Base-by-base conservation (phyloP, 2,888 invertebrate genomes). In the Syrista parreyssii region DNA sequence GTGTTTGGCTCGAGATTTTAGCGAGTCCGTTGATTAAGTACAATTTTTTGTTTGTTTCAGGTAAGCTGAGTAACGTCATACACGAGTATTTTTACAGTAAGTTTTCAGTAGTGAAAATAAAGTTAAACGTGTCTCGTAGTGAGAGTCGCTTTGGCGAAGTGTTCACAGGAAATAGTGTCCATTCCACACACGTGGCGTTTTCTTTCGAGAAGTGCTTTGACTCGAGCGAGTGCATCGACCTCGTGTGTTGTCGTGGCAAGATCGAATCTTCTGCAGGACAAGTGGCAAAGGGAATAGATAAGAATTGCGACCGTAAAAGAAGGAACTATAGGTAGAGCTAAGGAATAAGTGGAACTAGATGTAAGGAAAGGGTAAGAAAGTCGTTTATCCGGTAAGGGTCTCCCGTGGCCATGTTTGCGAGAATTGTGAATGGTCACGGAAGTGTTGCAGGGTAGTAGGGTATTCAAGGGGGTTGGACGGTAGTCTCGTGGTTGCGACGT, bases 401-500 rank as follows among this genome's bases (percentile, higher is more conserved):
- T 71, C 71, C 12, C 9, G 71, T 31, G 33, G 31, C 55, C 78
- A 55, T 77, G 71, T 75, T 75, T 69, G 71, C 71, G 71, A 71
- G 32, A 33, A 55, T 55, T 55, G 71, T 32, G 71, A 71, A 31
- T 33, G 32, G 71, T 71, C 71, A 33, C 31, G 71, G 71, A 75
- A 74, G 55, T 72, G 33, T 33, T 35, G 74, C 35, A 76, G 55
- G 74, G 55, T 75, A 34, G 77, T 31, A 40, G 35, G 71, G 4
- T 15, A 33, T 12, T 71, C 32, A 30, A 71, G 68, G 71, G 77
- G 75, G 71, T 68, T 40, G 74, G 69, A 71, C 75, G 34, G 23
- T 0, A 55, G 72, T 40, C 78, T 78, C 78, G 75, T 73, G 78
- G 78, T 78, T 55, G 72, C 75, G 75, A 75, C 36, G 75, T 78